Evolutionary conservation across 2,797 vertebrate species (phyloP).

Genomic region (Tympanoctomys barrerae): DNA sequence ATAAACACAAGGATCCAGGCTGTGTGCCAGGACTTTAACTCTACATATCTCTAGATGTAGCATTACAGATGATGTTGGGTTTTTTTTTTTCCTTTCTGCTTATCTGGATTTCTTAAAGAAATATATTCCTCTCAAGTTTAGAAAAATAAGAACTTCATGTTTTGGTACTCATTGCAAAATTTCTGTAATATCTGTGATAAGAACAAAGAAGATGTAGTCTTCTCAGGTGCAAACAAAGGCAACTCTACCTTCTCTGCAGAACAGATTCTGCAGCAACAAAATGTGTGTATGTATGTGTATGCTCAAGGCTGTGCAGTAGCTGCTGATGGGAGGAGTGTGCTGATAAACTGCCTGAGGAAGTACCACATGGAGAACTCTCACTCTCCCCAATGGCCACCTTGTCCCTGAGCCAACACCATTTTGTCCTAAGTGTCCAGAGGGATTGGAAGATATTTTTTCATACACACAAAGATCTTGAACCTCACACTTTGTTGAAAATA

Average conservation of each 20-base stretch:
- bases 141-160: slow-evolving; percentile 39
- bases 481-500: slow-evolving; percentile 59
- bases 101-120: slow-evolving; percentile 52
- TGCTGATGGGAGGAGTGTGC: not conserved
- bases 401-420: slow-evolving; percentile 32
- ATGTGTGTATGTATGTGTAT: not conserved
- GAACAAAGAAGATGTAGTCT: slow-evolving; percentile 43
- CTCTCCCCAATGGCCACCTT: slow-evolving; percentile 10
- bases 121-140: slow-evolving; percentile 50
- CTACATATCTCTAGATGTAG: not conserved
- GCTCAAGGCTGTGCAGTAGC: not conserved
- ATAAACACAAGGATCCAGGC: not conserved
- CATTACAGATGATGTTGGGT: not conserved
- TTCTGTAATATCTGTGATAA: slow-evolving; percentile 24
- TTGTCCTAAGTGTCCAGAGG: slow-evolving; percentile 39
- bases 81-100: slow-evolving; percentile 52
- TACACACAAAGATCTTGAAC: slow-evolving; percentile 49
- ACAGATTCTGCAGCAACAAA: slow-evolving; percentile 44
- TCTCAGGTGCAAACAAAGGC: slow-evolving; percentile 40
- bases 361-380: slow-evolving; percentile 32
- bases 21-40: not conserved
- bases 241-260: slow-evolving; percentile 39
- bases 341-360: slow-evolving; percentile 22
- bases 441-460: slow-evolving; percentile 44
- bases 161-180: slow-evolving; percentile 52